Percentiles rank a stretch among this genome's conserved stretches.
phyloP scores from a whole-genome alignment of 2,888 invertebrate species.

The Archips crataeganus region DNA sequence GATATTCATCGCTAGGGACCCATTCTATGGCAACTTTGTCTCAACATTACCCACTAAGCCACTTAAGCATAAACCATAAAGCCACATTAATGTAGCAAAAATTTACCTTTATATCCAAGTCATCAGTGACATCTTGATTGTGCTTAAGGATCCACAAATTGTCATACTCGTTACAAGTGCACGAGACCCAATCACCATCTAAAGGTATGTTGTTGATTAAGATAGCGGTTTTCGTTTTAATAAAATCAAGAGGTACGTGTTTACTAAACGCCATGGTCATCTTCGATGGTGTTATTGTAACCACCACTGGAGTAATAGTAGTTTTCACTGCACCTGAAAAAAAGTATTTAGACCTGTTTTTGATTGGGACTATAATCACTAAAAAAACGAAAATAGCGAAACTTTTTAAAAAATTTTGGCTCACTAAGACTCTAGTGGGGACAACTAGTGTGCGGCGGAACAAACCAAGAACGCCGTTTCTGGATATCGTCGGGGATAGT shows the following conservation, averaged over 20 bases:
- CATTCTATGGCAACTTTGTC: too few relatives aligned
- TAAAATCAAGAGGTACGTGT: constrained; percentile 60
- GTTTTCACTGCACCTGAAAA: constrained; percentile 76
- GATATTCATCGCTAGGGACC: too few relatives aligned
- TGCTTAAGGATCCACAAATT: constrained; percentile 78
- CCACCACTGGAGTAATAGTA: constrained; percentile 68
- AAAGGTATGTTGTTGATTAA: constrained; percentile 59
- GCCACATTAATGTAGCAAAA: background rate
- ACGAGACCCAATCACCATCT: constrained; percentile 74
- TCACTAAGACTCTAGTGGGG: too few relatives aligned
- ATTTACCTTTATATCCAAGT: constrained; percentile 67
- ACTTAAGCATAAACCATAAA: too few relatives aligned
- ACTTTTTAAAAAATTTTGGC: too few relatives aligned
- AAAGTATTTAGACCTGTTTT: background rate
- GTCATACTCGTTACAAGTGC: constrained; percentile 74
- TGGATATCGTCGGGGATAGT: too few relatives aligned
- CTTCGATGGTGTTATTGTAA: constrained; percentile 65
- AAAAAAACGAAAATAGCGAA: background rate
- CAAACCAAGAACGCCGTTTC: too few relatives aligned
- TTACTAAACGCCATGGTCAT: constrained; percentile 73
- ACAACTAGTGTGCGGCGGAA: too few relatives aligned
- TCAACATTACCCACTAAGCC: too few relatives aligned
- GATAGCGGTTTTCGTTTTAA: constrained; percentile 59
- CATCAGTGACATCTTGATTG: constrained; percentile 51
- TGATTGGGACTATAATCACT: too few relatives aligned